Evolutionary conservation across 2,797 vertebrate genomes (phyloP), one percentile per base, ranked within the genome.

Genomic region (Ciconia nigra): DNA sequence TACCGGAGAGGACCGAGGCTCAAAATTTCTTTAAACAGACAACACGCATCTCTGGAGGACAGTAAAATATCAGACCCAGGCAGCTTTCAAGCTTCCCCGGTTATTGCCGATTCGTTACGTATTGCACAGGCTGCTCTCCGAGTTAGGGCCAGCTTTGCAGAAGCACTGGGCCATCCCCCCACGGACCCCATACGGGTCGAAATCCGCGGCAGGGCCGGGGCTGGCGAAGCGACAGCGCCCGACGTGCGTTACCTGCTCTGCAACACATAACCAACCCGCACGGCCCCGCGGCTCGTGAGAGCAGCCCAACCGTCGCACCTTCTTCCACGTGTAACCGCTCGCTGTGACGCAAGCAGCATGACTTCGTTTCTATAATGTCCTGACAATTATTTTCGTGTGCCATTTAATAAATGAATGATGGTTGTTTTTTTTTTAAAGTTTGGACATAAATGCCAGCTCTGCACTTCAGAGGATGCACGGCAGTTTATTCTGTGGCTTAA

Each of bases 371-470:
- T 24, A 0, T 10, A 14, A 31, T 1, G 13, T 18, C 47, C 76
- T 47, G 42, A 77, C 84, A 69, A 73, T 22, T 70, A 66, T 79
- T 83, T 72, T 39, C 73, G 76, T 46, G 71, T 51, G 4, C 90
- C 51, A 87, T 69, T 87, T 78, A 42, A 46, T 55, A 61, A 84
- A 65, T 57, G 42, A 90, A 86, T 95, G n/a, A n/a, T n/a, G n/a
- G 5, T 54, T 54, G 33, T 77, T 74, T 92, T 82, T 90, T 92
- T 92, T 80, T 66, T 59, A 54, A 94, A 95, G 88, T 90, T 89
- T 94, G 94, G 96, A 91, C 95, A 93, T 62, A 93, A 96, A 94
- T 76, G 91, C 89, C 76, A 69, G 92, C 90, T 80, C 51, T 47
- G 80, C 72, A 47, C 83, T 93, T 83, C 81, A 58, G 79, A 87